Base-by-base conservation (phyloP, 2,888 invertebrate genomes). In the Tipula helvola region DNA sequence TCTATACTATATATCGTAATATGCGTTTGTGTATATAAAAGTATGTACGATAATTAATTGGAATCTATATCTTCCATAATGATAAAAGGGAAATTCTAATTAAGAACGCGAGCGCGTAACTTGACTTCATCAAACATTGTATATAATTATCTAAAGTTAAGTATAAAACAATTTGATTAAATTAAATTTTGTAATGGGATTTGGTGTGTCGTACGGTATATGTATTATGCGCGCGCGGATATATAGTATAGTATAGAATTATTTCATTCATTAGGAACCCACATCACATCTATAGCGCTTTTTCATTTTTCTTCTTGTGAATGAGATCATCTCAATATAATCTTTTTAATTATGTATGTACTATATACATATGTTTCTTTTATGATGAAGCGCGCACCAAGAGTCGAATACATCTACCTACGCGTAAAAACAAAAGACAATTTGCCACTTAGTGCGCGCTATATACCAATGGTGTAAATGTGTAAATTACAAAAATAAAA, bases 101-200 rank as follows among this genome's bases (percentile, higher is more conserved):
- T 84, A 84, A 84, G 84, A 84, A 84, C 84, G 84, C 84, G 84
- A 84, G 41, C 71, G 71, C 71, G 71, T 71, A 71, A 71, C 10
- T 28, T 71, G 28, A 0, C 18, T 71, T 71, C 71, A 71, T 71
- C 71, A 71, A 71, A 71, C 39, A 39, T 39, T 39, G 39, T 39
- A 7, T 39, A 39, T 39, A 39, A 7, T 5, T 39, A 7, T 7
- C 5, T 39, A 39, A 5, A 39, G 28, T 28, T 28, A 39, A 39
- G 39, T 39, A 39, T 39, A 39, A 39, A 39, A 39, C 71, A 71
- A 71, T 71, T 71, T 71, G 71, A 71, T 71, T 71, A 71, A 71
- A 71, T 71, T 71, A 71, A 71, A 71, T 10, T 28, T 71, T 71
- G 84, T 84, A 84, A 84, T 84, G 84, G 39, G 36, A 84, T 39